Evolutionary conservation across 1,140 invertebrate species (phyloP).

Genomic region (Papilio glaucus): DNA sequence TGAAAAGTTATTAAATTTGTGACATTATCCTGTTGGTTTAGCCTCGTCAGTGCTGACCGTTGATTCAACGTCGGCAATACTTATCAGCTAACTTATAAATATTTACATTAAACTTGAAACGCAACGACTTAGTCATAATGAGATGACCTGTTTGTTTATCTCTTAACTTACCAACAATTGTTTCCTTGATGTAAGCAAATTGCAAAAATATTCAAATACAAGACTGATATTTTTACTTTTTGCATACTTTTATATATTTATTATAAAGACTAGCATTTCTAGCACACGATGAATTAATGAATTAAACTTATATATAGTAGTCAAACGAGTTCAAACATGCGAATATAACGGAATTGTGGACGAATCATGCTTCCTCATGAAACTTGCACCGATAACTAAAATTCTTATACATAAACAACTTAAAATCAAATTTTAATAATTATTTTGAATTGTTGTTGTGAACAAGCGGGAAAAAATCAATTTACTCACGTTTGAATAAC

Average conservation of each 20-base stretch:
- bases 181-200: constrained; percentile 10
- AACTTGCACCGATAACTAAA: constrained; percentile 53
- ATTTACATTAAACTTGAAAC: constrained; percentile 22
- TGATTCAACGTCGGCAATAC: constrained; percentile 21
- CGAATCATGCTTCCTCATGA: constrained; percentile 62
- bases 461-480: constrained; percentile 50
- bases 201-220: constrained; percentile 23
- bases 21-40: constrained; percentile 6
- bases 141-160: constrained; percentile 28
- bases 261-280: constrained; percentile 33
- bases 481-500: constrained; percentile 58
- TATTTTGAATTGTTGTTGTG: constrained; percentile 10
- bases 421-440: neutral
- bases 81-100: constrained; percentile 27
- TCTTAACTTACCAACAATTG: constrained; percentile 15
- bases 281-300: constrained; percentile 41
- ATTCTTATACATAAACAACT: constrained; percentile 34
- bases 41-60: neutral
- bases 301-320: constrained; percentile 56
- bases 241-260: constrained; percentile 41
- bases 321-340: constrained; percentile 72
- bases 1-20: constrained; percentile 13
- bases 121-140: constrained; percentile 29
- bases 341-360: constrained; percentile 73
- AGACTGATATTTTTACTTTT: neutral